phyloP scores from a whole-genome alignment of 2,888 invertebrate genomes.

The Lasius platythorax region DNA sequence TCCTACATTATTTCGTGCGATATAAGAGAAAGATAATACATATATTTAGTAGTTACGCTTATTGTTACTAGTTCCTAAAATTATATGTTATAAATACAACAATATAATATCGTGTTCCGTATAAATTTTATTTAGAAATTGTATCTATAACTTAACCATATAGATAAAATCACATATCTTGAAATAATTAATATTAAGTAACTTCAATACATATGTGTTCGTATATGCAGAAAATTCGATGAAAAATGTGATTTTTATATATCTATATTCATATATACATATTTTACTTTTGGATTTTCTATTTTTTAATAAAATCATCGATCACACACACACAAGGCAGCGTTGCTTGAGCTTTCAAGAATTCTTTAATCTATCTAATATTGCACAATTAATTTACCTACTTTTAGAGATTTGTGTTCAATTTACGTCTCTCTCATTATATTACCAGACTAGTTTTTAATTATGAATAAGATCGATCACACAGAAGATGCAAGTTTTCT shows the following conservation, averaged over 20 bases:
- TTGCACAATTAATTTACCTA: conserved; percentile 14
- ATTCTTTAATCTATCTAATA: background rate
- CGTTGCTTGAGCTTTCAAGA: background rate
- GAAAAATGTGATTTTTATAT: background rate
- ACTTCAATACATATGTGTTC: background rate
- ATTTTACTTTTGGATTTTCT: background rate
- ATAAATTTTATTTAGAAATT: background rate
- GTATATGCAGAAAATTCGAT: background rate
- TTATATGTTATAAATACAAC: background rate
- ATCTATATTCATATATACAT: background rate
- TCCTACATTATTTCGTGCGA: background rate
- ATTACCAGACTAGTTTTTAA: background rate
- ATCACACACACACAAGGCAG: background rate
- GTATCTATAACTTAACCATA: background rate
- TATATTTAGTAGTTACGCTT: background rate
- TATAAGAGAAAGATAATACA: background rate
- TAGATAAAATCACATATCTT: background rate
- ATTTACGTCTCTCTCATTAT: background rate
- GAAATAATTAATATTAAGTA: background rate
- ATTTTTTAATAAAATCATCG: background rate
- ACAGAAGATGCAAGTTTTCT: background rate
- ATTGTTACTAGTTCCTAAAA: background rate
- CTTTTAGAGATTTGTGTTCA: background rate
- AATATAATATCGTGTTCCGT: background rate
- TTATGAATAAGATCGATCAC: background rate